These are phyloP conservation scores for Zaprionus vittiger DNA, from an alignment of 1,140 invertebrate species.

Conservation along the genomic window DNA sequence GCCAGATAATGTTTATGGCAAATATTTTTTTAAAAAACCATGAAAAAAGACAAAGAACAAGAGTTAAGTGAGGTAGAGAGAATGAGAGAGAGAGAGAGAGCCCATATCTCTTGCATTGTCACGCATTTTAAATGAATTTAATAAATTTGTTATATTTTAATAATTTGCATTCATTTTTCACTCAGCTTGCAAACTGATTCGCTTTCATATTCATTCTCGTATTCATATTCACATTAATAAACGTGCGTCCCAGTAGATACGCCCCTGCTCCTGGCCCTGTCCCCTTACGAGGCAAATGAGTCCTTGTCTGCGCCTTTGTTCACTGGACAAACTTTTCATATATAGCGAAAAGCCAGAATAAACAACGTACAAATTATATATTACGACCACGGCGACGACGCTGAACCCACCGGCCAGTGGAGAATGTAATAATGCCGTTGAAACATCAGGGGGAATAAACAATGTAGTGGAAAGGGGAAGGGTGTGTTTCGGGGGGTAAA, in stretches of 20 bases:
- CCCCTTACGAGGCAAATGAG: conserved; percentile 24
- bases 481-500: not conserved
- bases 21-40: conserved; percentile 39
- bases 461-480: not conserved
- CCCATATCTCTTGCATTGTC: conserved; percentile 23
- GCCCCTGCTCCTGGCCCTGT: not conserved
- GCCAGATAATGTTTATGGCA: conserved; percentile 73
- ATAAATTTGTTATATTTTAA: conserved; percentile 66
- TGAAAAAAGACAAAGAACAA: conserved; percentile 43
- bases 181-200: conserved; percentile 53
- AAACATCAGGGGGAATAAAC: conserved; percentile 36
- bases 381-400: conserved; percentile 29
- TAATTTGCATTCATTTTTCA: conserved; percentile 61
- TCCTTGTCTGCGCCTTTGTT: conserved; percentile 63
- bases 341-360: conserved; percentile 36
- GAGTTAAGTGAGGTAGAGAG: conserved; percentile 20
- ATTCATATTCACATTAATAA: conserved; percentile 15
- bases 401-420: conserved; percentile 49
- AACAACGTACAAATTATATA: conserved; percentile 25
- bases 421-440: conserved; percentile 73
- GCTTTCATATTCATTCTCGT: conserved; percentile 41
- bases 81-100: conserved; percentile 11
- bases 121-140: conserved; percentile 51
- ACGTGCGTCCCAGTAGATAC: conserved; percentile 26
- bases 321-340: conserved; percentile 75